Percentiles rank a stretch among this genome's conserved stretches.
phyloP scores from a whole-genome alignment of 2,113 vertebrate genomes.

The Emydura subglobosa region DNA sequence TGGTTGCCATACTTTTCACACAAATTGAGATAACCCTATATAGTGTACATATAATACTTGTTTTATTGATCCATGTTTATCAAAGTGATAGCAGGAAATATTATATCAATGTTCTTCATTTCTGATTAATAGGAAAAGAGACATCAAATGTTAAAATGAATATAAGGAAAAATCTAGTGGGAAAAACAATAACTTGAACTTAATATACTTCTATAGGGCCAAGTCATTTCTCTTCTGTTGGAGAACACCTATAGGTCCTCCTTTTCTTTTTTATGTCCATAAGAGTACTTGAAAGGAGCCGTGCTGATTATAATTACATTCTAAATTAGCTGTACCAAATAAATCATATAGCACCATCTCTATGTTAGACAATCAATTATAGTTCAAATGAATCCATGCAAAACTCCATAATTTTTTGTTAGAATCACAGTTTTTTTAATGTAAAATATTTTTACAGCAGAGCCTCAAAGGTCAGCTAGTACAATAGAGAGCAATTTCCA shows the following conservation, averaged over 20 bases:
- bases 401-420: constrained; percentile 47
- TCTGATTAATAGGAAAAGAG: neutral
- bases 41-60: neutral
- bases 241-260: neutral
- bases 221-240: neutral
- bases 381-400: constrained; percentile 30
- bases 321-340: constrained; percentile 56
- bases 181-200: constrained; percentile 55
- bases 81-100: constrained; percentile 2
- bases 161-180: constrained; percentile 58
- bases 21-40: neutral
- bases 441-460: constrained; percentile 31
- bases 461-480: constrained; percentile 38
- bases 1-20: neutral
- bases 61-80: constrained; percentile 40
- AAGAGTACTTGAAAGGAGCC: constrained; percentile 40
- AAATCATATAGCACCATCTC: constrained; percentile 53
- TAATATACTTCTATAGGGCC: neutral
- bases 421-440: constrained; percentile 23
- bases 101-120: constrained; percentile 10
- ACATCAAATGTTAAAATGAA: constrained; percentile 48
- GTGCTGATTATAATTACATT: constrained; percentile 55
- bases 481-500: constrained; percentile 23
- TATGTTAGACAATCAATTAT: constrained; percentile 60
- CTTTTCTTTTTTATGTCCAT: constrained; percentile 31